A percentile compares a stretch with the other conserved stretches of the same genome.
Evolutionary conservation across 2,113 vertebrate species (phyloP).

Genomic region (Cariama cristata): DNA sequence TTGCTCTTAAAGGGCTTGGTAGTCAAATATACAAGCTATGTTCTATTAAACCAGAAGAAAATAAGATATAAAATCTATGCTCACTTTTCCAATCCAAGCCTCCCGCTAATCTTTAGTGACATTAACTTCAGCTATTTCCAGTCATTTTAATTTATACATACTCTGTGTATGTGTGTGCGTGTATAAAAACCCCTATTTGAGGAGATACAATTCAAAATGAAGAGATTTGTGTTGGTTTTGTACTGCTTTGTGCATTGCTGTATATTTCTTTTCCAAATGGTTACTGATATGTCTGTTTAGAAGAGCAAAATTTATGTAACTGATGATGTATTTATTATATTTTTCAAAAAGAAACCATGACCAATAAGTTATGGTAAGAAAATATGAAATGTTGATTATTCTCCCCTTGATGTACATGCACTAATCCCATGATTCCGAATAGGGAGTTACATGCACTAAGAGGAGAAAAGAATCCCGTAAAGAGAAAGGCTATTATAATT

Average conservation of each 20-base stretch:
- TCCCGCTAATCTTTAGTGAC: conserved; percentile 47
- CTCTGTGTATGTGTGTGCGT: neutral
- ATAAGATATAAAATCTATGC: conserved; percentile 64
- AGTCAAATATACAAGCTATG: conserved; percentile 63
- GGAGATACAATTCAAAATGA: neutral
- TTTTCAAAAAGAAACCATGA: conserved; percentile 53
- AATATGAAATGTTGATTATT: conserved; percentile 47
- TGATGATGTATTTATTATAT: conserved; percentile 37
- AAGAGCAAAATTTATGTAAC: conserved; percentile 27
- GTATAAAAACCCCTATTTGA: neutral
- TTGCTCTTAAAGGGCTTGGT: conserved; percentile 77
- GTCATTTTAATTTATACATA: conserved; percentile 1
- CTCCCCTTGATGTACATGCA: conserved; percentile 67
- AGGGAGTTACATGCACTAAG: conserved; percentile 68
- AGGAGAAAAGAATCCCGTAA: conserved; percentile 45
- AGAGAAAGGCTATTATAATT: conserved; percentile 51
- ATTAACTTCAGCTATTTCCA: conserved; percentile 45
- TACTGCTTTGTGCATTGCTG: neutral
- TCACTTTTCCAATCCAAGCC: conserved; percentile 38
- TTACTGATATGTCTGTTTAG: conserved; percentile 43
- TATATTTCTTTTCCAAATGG: conserved; percentile 28
- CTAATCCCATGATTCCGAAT: conserved; percentile 50
- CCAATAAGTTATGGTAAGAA: conserved; percentile 51
- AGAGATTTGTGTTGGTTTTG: neutral
- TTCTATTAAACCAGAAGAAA: conserved; percentile 67